Percentiles rank a stretch among this genome's conserved stretches.
phyloP scores from a whole-genome alignment of 2,888 invertebrate genomes.

The Orthosia cruda region DNA sequence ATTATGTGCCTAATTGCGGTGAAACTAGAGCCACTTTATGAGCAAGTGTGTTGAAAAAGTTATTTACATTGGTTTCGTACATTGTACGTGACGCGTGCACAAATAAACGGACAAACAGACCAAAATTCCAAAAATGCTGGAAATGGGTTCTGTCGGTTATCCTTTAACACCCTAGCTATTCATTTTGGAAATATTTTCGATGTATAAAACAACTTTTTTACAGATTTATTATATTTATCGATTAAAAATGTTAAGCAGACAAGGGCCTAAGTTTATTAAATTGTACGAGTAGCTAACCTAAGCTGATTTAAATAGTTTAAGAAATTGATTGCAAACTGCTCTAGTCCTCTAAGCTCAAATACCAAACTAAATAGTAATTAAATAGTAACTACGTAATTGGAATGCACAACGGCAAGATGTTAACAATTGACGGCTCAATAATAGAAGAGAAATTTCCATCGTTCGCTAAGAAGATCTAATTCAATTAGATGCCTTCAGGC shows the following conservation, averaged over 20 bases:
- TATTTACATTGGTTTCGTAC: too few relatives aligned
- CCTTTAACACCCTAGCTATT: too few relatives aligned
- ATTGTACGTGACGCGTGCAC: too few relatives aligned
- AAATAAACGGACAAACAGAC: too few relatives aligned
- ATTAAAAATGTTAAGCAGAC: neutral
- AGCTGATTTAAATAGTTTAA: neutral
- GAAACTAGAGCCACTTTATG: too few relatives aligned
- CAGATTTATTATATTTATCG: too few relatives aligned
- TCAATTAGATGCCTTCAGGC: conserved; percentile 86
- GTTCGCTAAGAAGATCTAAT: conserved; percentile 87
- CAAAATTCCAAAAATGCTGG: too few relatives aligned
- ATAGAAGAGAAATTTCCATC: conserved; percentile 84
- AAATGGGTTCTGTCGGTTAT: too few relatives aligned
- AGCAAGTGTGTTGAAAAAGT: too few relatives aligned
- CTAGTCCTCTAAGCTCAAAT: neutral
- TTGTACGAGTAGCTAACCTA: neutral
- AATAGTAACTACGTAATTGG: conserved; percentile 82
- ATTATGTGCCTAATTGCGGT: too few relatives aligned
- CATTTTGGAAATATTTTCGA: too few relatives aligned
- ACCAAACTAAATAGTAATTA: conserved; percentile 61
- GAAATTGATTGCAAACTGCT: neutral
- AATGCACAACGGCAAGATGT: conserved; percentile 84
- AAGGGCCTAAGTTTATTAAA: neutral
- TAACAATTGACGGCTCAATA: conserved; percentile 85
- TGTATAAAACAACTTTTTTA: too few relatives aligned